Evolutionary conservation across 2,113 vertebrate genomes (phyloP).

Genomic region (Accipiter cooperii): DNA sequence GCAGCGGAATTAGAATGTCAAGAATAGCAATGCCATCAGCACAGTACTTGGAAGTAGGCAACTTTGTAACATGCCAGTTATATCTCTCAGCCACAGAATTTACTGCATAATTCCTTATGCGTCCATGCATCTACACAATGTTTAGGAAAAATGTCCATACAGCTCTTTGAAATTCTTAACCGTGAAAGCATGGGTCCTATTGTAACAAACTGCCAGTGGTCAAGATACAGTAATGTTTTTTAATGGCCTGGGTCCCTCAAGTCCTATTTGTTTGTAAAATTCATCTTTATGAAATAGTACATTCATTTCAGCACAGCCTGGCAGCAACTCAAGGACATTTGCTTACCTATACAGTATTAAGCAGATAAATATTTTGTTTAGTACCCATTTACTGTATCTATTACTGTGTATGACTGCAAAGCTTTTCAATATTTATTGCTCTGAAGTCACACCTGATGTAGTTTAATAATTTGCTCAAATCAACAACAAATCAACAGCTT

Average conservation of each 20-base stretch:
- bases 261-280: slow-evolving; percentile 25
- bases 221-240: slow-evolving; percentile 32
- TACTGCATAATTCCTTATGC: background rate
- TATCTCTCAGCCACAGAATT: background rate
- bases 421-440: slow-evolving; percentile 27
- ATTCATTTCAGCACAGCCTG: slow-evolving; percentile 15
- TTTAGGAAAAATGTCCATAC: background rate
- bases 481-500: background rate
- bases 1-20: background rate
- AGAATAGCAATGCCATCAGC: background rate
- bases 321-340: slow-evolving; percentile 45
- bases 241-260: slow-evolving; percentile 28
- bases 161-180: slow-evolving; percentile 6
- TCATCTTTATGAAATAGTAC: slow-evolving; percentile 43
- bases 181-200: background rate
- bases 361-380: slow-evolving; percentile 52
- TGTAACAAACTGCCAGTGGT: slow-evolving; percentile 22
- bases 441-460: slow-evolving; percentile 12
- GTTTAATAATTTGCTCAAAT: slow-evolving; percentile 35
- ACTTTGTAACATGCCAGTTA: background rate
- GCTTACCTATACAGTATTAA: slow-evolving; percentile 48
- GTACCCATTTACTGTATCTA: slow-evolving; percentile 11
- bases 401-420: slow-evolving; percentile 16
- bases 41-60: background rate
- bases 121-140: background rate